Conservation (phyloP, 2,888 invertebrate species). For the Adelphocoris suturalis region DNA sequence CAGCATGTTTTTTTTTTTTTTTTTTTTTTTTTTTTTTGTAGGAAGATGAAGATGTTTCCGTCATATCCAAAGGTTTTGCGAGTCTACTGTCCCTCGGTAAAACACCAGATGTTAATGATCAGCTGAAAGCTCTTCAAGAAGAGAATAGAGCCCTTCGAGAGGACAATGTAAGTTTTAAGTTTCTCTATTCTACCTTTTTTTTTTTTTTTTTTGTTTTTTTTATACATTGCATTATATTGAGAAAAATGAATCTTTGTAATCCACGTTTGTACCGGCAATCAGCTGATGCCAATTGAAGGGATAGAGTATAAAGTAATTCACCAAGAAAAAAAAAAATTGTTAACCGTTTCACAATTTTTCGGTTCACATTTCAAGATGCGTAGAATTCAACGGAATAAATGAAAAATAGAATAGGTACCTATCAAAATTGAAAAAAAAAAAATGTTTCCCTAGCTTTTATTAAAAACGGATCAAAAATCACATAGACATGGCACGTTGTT, state of each 20-base stretch:
- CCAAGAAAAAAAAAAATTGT: no score
- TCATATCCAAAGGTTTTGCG: slow-evolving; percentile 66
- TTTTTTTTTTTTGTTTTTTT: neutral
- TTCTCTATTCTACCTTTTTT: neutral
- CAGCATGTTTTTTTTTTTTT: neutral
- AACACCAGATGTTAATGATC: slow-evolving; percentile 46
- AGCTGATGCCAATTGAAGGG: no score
- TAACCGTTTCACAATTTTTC: no score
- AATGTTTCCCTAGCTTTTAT: no score
- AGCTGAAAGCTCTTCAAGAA: slow-evolving; percentile 60
- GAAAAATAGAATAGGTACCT: no score
- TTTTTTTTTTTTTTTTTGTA: neutral
- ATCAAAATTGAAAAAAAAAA: no score
- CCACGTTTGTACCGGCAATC: no score
- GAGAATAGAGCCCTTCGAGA: slow-evolving; percentile 64
- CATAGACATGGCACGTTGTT: no score
- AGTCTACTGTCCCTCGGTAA: slow-evolving; percentile 65
- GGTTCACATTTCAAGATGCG: no score
- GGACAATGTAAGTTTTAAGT: slow-evolving; percentile 53
- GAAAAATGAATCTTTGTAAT: neutral
- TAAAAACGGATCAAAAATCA: no score
- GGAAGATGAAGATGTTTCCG: slow-evolving; percentile 63
- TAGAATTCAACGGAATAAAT: no score
- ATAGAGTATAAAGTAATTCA: no score
- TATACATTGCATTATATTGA: neutral